Evolutionary conservation across 2,113 vertebrate genomes (phyloP).

Genomic region (Empidonax traillii): DNA sequence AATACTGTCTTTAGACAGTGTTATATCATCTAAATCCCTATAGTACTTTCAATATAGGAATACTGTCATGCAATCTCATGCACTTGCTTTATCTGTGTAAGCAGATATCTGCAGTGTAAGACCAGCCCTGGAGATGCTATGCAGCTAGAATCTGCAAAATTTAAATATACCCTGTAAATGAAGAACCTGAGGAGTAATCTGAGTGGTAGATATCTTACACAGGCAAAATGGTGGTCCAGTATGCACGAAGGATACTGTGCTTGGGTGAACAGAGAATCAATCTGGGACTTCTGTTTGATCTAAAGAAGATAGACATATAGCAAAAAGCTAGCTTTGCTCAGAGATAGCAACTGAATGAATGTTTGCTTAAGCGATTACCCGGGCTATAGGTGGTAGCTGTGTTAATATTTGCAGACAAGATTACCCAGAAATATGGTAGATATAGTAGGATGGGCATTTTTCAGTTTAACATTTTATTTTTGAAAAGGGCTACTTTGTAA

Average conservation of each 20-base stretch:
- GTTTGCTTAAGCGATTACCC: neutral
- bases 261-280: neutral
- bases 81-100: neutral
- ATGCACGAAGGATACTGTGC: neutral
- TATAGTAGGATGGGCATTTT: neutral
- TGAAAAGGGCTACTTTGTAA: neutral
- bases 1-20: neutral
- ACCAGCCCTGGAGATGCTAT: neutral
- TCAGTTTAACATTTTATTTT: neutral
- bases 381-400: conserved; percentile 2
- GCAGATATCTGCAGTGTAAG: neutral
- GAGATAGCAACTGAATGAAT: neutral
- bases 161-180: neutral
- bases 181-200: neutral
- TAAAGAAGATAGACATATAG: neutral
- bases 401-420: conserved; percentile 36
- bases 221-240: neutral
- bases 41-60: neutral
- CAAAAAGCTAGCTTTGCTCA: neutral
- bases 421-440: neutral
- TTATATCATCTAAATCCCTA: neutral
- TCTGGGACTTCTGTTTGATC: neutral
- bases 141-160: neutral
- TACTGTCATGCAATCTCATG: neutral
- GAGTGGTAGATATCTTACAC: neutral